These are phyloP conservation scores for Araneus ventricosus DNA, from an alignment of 1,140 invertebrate species.

Conservation along the genomic window DNA sequence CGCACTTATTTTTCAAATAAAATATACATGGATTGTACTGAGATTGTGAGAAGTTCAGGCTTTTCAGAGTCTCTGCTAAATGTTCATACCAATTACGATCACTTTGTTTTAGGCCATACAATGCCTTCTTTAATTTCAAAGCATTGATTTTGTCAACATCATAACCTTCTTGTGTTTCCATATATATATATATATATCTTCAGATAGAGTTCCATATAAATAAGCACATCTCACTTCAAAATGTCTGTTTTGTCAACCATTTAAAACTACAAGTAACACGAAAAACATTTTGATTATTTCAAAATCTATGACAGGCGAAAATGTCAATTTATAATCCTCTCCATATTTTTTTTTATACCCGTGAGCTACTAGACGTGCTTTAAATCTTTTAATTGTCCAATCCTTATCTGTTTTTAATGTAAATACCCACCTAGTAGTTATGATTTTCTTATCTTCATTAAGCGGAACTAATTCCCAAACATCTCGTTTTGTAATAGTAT, in stretches of 20 bases:
- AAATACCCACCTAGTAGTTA: constrained; percentile 4
- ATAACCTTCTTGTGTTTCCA: background rate
- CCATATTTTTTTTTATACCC: no score
- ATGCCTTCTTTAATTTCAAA: constrained; percentile 9
- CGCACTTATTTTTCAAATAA: background rate
- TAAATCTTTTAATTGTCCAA: background rate
- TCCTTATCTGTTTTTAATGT: background rate
- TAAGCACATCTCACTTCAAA: background rate
- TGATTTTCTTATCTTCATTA: background rate
- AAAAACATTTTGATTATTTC: constrained; percentile 11
- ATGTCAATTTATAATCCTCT: no score
- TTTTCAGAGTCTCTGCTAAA: background rate
- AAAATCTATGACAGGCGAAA: no score
- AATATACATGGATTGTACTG: background rate
- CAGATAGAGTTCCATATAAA: background rate
- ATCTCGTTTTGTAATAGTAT: background rate
- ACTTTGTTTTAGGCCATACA: background rate
- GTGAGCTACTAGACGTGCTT: background rate
- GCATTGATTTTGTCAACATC: background rate
- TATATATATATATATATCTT: no score
- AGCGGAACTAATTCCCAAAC: background rate
- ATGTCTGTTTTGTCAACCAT: background rate
- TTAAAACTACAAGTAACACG: background rate
- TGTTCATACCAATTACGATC: constrained; percentile 8
- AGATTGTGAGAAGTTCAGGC: background rate